Base-by-base conservation (phyloP, 2,797 vertebrate species). In the Peromyscus aztecus region DNA sequence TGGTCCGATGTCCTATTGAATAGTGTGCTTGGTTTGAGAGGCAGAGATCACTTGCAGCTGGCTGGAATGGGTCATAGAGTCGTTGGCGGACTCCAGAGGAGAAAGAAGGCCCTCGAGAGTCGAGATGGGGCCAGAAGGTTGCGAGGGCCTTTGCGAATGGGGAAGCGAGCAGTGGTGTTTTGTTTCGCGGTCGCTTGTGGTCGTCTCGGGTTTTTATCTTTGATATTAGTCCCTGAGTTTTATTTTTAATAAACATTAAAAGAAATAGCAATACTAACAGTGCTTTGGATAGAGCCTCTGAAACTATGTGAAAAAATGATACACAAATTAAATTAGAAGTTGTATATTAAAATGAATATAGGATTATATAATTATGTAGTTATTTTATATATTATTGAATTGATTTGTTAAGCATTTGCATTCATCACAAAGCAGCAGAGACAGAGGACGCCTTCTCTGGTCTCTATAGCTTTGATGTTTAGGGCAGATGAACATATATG, bases 291-390 rank as follows among this genome's bases (percentile, higher is more conserved):
- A 37, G 10, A 65, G 69, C 19, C 43, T 83, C 76, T 73, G 71
- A 73, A 88, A 76, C 23, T 92, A 77, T 67, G 73, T 21, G 13
- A 23, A 43, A 77, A 77, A 80, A 61, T 77, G 43, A 84, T 52
- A 71, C 7, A 37, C 65, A 92, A 71, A 86, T 96, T 34, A 67
- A 83, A 75, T 85, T 63, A 95, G 63, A 88, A 96, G 77, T n/a
- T 83, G 4, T 57, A 21, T 71, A 73, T 65, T 90, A n/a, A 75
- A 88, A 34, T 63, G 29, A 73, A 65, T 73, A 4, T 17, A 78
- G 43, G 77, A 85, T 92, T 85, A 59, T 3, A 59, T 34, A 57
- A 57, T 81, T 83, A 11, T 88, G 29, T 88, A n/a, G 86, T 40
- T 76, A 52, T 0, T 3, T 92, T 93, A 83, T 67, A 29, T 92